These are phyloP conservation scores for Drosophila robusta DNA, from an alignment of 2,888 invertebrate species.

Conservation along the genomic window DNA sequence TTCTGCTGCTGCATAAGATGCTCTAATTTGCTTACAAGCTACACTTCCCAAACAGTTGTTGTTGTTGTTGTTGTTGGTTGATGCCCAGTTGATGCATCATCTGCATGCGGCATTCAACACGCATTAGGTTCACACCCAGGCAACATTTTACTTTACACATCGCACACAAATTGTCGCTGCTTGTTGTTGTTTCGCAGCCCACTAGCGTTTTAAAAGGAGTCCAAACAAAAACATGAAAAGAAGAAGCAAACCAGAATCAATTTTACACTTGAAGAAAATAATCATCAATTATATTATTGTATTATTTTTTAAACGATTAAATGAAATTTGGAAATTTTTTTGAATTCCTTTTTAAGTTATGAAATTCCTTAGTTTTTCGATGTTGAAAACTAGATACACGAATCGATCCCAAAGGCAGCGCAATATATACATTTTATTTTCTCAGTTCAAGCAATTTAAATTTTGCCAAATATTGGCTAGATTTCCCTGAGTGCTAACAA, in stretches of 20 bases:
- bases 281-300: too few species aligned
- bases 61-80: constrained; percentile 37
- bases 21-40: constrained; percentile 80
- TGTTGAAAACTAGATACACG: too few species aligned
- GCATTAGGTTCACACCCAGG: constrained; percentile 79
- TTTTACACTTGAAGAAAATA: too few species aligned
- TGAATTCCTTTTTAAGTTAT: too few species aligned
- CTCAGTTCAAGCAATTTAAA: too few species aligned
- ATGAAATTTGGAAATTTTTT: too few species aligned
- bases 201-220: constrained; percentile 56
- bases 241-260: constrained; percentile 43
- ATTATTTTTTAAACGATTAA: too few species aligned
- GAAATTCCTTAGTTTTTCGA: too few species aligned
- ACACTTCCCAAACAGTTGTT: constrained; percentile 5
- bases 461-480: too few species aligned
- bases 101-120: constrained; percentile 66
- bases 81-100: constrained; percentile 46
- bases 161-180: constrained; percentile 77
- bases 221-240: constrained; percentile 22
- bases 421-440: too few species aligned
- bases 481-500: too few species aligned
- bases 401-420: too few species aligned
- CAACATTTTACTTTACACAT: constrained; percentile 77
- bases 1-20: constrained; percentile 45
- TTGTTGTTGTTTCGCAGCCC: constrained; percentile 48